A percentile compares a stretch with the other conserved stretches of the same genome.
phyloP scores from a whole-genome alignment of 30 jellyfish, hydroid and myxozoan species.

The Turritopsis rubra region DNA sequence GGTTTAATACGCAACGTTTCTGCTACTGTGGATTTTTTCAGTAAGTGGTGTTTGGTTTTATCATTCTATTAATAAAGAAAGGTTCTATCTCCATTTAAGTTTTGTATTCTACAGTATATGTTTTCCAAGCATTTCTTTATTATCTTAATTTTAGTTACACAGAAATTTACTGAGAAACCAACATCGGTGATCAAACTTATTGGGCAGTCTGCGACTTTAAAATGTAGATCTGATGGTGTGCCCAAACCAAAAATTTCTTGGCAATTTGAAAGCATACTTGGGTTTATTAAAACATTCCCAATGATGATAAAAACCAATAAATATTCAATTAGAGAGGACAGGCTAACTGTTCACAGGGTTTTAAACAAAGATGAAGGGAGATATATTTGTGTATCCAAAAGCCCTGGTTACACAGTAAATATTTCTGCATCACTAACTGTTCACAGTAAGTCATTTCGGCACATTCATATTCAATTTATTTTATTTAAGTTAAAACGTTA shows the following conservation, averaged over 20 bases:
- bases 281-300: background rate
- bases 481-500: background rate
- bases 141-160: conserved; percentile 1
- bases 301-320: background rate
- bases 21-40: conserved; percentile 57
- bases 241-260: conserved; percentile 20
- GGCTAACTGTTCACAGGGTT: background rate
- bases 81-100: background rate
- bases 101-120: background rate
- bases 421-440: conserved; percentile 18
- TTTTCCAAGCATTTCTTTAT: background rate
- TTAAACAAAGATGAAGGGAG: conserved; percentile 31
- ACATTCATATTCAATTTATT: background rate
- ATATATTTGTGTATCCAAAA: conserved; percentile 66
- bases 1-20: conserved; percentile 57
- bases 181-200: background rate
- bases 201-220: conserved; percentile 14
- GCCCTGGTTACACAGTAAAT: conserved; percentile 66
- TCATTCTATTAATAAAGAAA: background rate
- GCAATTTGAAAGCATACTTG: background rate
- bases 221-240: conserved; percentile 29
- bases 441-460: conserved; percentile 18
- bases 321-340: background rate
- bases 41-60: conserved; percentile 32
- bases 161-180: conserved; percentile 23